Conservation (phyloP, 2,113 vertebrate species). For the Toxostoma redivivum region DNA sequence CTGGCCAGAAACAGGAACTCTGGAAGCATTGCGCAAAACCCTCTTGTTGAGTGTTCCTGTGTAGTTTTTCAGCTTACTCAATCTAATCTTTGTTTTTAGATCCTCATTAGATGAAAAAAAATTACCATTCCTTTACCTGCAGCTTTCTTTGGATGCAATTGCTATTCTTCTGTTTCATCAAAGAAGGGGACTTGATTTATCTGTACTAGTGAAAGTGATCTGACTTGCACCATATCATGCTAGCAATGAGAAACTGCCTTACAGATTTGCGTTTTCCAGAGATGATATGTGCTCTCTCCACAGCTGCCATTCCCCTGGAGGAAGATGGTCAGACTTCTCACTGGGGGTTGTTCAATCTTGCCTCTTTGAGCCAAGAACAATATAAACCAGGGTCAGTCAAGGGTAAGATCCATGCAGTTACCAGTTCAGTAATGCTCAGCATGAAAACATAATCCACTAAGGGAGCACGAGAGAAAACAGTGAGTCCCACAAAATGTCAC, state of each 20-base stretch:
- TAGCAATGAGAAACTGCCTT: neutral
- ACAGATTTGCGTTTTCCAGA: neutral
- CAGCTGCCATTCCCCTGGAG: neutral
- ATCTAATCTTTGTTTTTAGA: neutral
- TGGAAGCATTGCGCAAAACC: neutral
- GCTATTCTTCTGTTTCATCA: neutral
- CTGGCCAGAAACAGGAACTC: neutral
- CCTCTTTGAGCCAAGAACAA: slow-evolving; percentile 6
- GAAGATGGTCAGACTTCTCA: neutral
- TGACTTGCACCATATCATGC: neutral
- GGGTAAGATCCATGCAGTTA: neutral
- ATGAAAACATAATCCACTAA: neutral
- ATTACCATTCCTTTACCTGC: neutral
- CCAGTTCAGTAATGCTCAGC: neutral
- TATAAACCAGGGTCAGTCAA: neutral
- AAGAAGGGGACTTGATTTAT: neutral
- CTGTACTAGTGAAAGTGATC: neutral
- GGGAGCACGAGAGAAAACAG: neutral
- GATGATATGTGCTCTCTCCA: neutral
- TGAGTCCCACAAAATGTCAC: neutral
- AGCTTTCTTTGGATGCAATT: neutral
- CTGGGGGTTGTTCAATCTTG: neutral
- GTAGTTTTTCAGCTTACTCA: neutral
- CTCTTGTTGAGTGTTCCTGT: neutral
- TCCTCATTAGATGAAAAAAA: neutral